Evolutionary conservation across 2,113 vertebrate species (phyloP).

Genomic region (Probosciger aterrimus): DNA sequence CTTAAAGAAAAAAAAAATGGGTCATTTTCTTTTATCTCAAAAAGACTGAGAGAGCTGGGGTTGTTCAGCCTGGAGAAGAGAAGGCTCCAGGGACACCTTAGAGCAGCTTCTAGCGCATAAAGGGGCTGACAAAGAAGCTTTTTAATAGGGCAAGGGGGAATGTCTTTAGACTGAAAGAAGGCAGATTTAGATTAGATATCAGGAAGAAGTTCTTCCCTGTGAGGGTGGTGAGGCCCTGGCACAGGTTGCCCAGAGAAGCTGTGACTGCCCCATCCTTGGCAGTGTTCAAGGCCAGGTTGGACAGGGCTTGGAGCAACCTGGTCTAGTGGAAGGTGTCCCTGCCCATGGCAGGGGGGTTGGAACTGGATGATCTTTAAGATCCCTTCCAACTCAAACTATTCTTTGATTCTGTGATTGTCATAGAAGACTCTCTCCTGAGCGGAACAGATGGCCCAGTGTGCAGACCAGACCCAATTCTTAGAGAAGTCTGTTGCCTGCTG

Average conservation of each 20-base stretch:
- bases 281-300: not conserved
- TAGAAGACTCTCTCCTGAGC: not conserved
- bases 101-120: not conserved
- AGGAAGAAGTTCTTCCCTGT: not conserved
- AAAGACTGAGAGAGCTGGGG: not conserved
- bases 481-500: not conserved
- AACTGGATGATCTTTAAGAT: rapidly evolving
- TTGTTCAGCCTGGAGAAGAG: not conserved
- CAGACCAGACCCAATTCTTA: not conserved
- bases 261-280: not conserved
- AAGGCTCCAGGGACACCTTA: not conserved
- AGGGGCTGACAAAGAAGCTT: not conserved
- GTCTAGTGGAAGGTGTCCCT: not conserved
- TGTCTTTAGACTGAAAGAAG: not conserved
- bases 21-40: not conserved
- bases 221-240: not conserved
- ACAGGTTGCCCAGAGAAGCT: not conserved
- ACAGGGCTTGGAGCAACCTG: not conserved
- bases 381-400: not conserved
- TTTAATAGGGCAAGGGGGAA: not conserved
- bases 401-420: not conserved
- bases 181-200: not conserved
- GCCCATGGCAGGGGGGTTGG: not conserved
- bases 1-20: not conserved
- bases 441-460: not conserved